Conservation (phyloP, 2,888 invertebrate genomes). For the Clanis bilineata region DNA sequence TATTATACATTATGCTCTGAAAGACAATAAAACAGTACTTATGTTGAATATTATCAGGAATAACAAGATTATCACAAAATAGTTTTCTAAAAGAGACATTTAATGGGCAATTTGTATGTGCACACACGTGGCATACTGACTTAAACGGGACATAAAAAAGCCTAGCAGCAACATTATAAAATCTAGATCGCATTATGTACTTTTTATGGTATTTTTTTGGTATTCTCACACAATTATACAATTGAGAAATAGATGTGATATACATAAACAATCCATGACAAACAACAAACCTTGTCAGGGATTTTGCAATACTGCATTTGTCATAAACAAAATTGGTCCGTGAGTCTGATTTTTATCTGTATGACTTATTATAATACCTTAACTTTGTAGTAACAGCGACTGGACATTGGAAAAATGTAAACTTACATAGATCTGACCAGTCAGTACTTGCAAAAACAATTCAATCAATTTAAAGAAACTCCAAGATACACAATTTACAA, state of each 20-base stretch:
- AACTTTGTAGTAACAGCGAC: too few relatives aligned
- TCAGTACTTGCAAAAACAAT: too few relatives aligned
- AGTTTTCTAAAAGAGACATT: neutral
- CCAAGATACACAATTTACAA: neutral
- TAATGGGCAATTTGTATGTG: slow-evolving; percentile 12
- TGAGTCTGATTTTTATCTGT: neutral
- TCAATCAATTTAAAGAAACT: too few relatives aligned
- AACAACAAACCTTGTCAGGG: neutral
- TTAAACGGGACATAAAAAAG: slow-evolving; percentile 5
- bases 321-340: neutral
- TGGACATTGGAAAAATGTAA: too few relatives aligned
- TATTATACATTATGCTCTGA: neutral
- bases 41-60: neutral
- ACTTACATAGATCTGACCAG: too few relatives aligned
- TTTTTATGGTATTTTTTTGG: slow-evolving; percentile 18
- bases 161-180: slow-evolving; percentile 8
- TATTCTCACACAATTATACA: slow-evolving; percentile 7
- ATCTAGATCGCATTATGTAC: slow-evolving; percentile 13
- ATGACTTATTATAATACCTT: too few relatives aligned
- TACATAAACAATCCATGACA: neutral
- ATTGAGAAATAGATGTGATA: neutral
- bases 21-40: neutral
- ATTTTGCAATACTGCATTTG: neutral
- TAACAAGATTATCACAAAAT: neutral
- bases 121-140: neutral